phyloP scores from a whole-genome alignment of 2,797 vertebrate genomes.

The Anas capensis region DNA sequence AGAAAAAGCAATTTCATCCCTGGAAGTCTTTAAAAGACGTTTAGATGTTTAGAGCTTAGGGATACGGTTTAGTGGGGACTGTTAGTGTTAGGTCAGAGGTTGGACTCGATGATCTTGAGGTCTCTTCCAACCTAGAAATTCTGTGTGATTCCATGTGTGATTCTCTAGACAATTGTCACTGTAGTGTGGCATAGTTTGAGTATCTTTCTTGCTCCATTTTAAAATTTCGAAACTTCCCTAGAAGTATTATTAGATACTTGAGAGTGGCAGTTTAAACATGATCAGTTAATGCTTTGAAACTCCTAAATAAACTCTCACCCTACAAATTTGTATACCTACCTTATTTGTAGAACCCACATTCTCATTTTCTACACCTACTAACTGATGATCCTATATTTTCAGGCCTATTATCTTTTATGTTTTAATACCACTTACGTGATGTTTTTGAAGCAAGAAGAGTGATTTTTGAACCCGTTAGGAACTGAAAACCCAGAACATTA shows the following conservation, averaged over 20 bases:
- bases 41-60: too few species aligned
- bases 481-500: conserved; percentile 89
- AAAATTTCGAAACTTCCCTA: not conserved
- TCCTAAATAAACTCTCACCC: not conserved
- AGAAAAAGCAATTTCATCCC: not conserved
- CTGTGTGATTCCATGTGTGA: too few species aligned
- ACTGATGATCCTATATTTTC: not conserved
- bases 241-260: not conserved
- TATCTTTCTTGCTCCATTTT: not conserved
- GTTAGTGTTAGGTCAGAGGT: too few species aligned
- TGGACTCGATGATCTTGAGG: too few species aligned
- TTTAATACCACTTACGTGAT: conserved; percentile 88
- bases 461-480: conserved; percentile 89
- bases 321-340: not conserved
- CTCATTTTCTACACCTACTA: not conserved
- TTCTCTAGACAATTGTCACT: not conserved
- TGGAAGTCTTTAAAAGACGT: too few species aligned
- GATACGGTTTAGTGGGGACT: too few species aligned
- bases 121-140: too few species aligned
- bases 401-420: not conserved
- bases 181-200: not conserved
- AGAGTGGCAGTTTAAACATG: not conserved
- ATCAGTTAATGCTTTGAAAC: not conserved
- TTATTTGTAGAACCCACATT: not conserved
- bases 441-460: conserved; percentile 94